These are phyloP conservation scores for Gonatopus flavifemur DNA, from an alignment of 1,140 invertebrate species.

Conservation along the genomic window DNA sequence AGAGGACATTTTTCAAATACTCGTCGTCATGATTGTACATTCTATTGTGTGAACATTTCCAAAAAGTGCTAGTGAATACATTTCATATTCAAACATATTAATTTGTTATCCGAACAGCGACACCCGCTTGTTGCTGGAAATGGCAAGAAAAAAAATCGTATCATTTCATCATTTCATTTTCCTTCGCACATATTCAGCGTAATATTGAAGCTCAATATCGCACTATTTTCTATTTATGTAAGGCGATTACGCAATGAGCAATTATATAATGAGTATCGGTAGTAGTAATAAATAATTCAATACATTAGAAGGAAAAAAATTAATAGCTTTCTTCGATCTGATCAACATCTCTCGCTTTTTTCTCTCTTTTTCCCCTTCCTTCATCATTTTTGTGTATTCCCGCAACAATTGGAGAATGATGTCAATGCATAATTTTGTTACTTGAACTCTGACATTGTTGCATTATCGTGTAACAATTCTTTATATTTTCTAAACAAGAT, in stretches of 20 bases:
- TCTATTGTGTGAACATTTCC: neutral
- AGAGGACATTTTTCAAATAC: too few species aligned
- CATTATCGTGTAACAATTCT: too few species aligned
- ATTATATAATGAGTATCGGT: neutral
- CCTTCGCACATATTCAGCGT: too few species aligned
- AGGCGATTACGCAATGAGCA: conserved; percentile 2
- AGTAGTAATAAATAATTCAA: too few species aligned
- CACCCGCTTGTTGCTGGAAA: neutral
- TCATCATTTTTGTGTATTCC: neutral
- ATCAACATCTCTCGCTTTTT: too few species aligned
- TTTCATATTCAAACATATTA: neutral
- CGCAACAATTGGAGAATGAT: neutral
- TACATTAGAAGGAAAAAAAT: too few species aligned
- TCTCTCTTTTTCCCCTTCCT: too few species aligned
- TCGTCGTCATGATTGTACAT: too few species aligned
- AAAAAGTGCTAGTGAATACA: conserved; percentile 8
- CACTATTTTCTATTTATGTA: neutral
- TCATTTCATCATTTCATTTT: neutral
- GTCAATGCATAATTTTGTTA: neutral
- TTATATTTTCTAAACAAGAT: too few species aligned
- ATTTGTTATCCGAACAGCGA: too few species aligned
- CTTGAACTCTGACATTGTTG: conserved; percentile 7
- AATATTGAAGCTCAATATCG: too few species aligned
- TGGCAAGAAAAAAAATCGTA: neutral
- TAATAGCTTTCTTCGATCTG: too few species aligned